Percentiles rank a stretch among this genome's conserved stretches.
Evolutionary conservation across 53 echinoderm and acorn worm species (phyloP).

Genomic region (Paracentrotus lividus): DNA sequence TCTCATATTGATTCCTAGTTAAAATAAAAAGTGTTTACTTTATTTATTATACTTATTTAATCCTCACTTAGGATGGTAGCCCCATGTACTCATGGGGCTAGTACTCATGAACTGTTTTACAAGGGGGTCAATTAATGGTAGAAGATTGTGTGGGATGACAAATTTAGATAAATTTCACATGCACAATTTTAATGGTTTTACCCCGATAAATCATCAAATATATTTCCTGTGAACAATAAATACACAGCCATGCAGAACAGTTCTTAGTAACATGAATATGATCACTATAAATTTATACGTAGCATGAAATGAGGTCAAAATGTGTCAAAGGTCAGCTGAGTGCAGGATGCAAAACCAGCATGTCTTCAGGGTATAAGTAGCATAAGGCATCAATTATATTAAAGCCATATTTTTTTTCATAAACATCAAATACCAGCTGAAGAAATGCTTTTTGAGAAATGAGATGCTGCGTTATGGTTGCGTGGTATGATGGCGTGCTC

Average conservation of each 20-base stretch:
- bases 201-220: not conserved
- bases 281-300: not conserved
- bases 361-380: not conserved
- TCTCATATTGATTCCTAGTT: too few species aligned
- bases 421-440: not conserved
- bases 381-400: not conserved
- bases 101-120: too few species aligned
- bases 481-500: constrained; percentile 44
- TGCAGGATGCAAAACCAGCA: not conserved
- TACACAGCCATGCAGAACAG: constrained; percentile 14
- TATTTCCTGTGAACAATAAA: not conserved
- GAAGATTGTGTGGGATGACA: not conserved
- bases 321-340: not conserved
- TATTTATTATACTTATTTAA: too few species aligned
- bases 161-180: too few species aligned
- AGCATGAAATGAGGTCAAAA: not conserved
- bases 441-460: not conserved
- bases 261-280: not conserved
- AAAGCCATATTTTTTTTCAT: not conserved
- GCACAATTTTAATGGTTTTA: not conserved
- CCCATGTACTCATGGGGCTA: too few species aligned
- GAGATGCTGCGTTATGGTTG: not conserved
- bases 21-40: too few species aligned
- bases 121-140: not conserved
- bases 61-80: too few species aligned